phyloP scores from a whole-genome alignment of 2,113 vertebrate species.

The Carassius carassius region DNA sequence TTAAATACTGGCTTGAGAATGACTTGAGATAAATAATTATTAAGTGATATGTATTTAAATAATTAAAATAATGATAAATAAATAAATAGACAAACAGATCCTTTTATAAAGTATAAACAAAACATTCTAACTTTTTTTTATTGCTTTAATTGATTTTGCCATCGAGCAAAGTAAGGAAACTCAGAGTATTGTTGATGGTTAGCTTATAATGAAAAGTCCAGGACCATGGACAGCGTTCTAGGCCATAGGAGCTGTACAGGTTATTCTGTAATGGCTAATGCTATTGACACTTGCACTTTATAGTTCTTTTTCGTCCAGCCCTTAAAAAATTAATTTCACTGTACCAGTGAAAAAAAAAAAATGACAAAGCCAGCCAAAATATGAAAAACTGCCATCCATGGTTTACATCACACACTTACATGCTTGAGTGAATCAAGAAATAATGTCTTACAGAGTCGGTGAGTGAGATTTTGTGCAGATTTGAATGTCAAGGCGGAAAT shows the following conservation, averaged over 20 bases:
- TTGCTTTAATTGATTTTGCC: neutral
- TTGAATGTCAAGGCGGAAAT: neutral
- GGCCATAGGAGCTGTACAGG: neutral
- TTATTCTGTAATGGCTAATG: neutral
- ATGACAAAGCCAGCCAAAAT: neutral
- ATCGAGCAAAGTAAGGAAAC: neutral
- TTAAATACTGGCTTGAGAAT: neutral
- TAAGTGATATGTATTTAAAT: neutral
- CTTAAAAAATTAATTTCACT: conserved; percentile 1
- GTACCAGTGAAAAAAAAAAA: conserved; percentile 20
- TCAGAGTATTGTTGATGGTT: too few relatives aligned
- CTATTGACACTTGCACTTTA: neutral
- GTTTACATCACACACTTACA: conserved; percentile 42
- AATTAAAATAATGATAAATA: neutral
- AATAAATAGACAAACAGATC: neutral
- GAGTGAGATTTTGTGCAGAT: conserved; percentile 9
- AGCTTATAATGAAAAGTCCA: neutral
- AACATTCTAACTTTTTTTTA: too few relatives aligned
- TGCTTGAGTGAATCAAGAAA: conserved; percentile 32
- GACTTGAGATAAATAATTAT: neutral
- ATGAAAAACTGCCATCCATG: neutral
- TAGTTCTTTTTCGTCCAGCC: neutral
- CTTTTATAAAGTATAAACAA: neutral
- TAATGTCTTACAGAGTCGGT: conserved; percentile 28
- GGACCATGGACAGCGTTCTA: conserved; percentile 1